Evolutionary conservation across 2,888 invertebrate species (phyloP), one percentile per base, ranked within the genome.

Genomic region (Biston stratarius): DNA sequence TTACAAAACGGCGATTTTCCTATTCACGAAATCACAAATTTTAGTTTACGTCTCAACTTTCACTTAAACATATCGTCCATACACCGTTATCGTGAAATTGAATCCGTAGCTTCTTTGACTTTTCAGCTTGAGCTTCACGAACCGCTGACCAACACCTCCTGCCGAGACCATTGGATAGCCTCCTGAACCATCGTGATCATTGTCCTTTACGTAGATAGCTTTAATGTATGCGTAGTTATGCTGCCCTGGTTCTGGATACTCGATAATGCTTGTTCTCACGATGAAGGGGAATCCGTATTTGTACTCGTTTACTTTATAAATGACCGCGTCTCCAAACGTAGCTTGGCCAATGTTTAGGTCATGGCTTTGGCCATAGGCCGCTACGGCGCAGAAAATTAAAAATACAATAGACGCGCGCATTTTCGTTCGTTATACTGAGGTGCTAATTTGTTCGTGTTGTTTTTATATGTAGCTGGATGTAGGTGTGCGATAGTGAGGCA

Each of bases 11-110:
- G n/a, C 24, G 24, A 24, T 24, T 24, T 24, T 24, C 1, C 3
- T 24, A 3, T 24, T 3, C 24, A 24, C 24, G 24, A 24, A 24
- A 24, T 24, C 24, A 24, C 24, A 24, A 24, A 2, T 24, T 24
- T 24, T 24, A n/a, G n/a, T 24, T 24, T 24, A 24, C 24, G 44
- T 11, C 11, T 15, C 14, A 0, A 15, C 14, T 10, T 12, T 24
- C 38, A 10, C 33, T 58, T 45, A 72, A 49, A 52, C 47, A 72
- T 86, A 92, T 83, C 88, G 86, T 71, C 93, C 94, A 52, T 92
- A 94, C 38, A 94, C 83, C 0, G 90, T 86, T 2, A 94, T 73
- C 0, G 93, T 91, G 71, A 94, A 94, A 75, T 94, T 92, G 42
- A 94, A 83, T 0, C 94, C 92, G 52, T 70, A 60, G 2, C 84